These are phyloP conservation scores for Enteromius argenteus DNA, from an alignment of 2,797 vertebrate species.

Conservation along the genomic window DNA sequence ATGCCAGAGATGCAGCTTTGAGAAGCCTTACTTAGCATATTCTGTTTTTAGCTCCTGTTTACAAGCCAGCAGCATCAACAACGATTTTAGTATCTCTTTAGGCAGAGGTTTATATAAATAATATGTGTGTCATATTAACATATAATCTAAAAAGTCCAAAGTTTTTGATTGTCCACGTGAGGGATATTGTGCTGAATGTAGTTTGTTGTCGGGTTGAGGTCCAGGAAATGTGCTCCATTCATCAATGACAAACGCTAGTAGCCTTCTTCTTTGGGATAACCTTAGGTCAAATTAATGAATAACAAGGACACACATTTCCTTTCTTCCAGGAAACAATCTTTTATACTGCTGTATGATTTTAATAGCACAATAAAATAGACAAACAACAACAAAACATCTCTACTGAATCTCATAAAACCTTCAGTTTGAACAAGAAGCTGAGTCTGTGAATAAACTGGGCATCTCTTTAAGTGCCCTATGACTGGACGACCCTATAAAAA, in stretches of 20 bases:
- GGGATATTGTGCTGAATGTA: slow-evolving; percentile 4
- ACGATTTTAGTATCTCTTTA: neutral
- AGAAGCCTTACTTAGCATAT: neutral
- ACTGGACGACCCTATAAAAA: neutral
- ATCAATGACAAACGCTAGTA: slow-evolving; percentile 1
- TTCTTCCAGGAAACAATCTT: neutral
- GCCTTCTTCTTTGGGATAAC: slow-evolving; percentile 4
- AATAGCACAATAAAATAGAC: neutral
- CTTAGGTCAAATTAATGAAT: slow-evolving; percentile 1
- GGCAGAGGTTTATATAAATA: no score
- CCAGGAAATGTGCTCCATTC: slow-evolving; percentile 1
- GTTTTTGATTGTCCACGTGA: neutral
- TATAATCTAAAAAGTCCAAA: neutral
- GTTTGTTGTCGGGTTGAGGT: neutral
- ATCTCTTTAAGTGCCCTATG: neutral
- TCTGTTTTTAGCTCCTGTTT: neutral
- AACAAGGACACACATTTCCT: neutral
- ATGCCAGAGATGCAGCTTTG: neutral
- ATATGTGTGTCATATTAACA: neutral
- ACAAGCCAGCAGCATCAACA: neutral
- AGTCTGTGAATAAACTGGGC: neutral
- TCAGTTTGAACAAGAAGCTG: neutral
- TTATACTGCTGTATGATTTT: neutral
- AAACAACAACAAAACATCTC: neutral
- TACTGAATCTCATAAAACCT: neutral